A percentile compares a stretch with the other conserved stretches of the same genome.
Conservation (phyloP, 30 jellyfish, hydroid and myxozoan species). For the Pseudorhiza aurosa region DNA sequence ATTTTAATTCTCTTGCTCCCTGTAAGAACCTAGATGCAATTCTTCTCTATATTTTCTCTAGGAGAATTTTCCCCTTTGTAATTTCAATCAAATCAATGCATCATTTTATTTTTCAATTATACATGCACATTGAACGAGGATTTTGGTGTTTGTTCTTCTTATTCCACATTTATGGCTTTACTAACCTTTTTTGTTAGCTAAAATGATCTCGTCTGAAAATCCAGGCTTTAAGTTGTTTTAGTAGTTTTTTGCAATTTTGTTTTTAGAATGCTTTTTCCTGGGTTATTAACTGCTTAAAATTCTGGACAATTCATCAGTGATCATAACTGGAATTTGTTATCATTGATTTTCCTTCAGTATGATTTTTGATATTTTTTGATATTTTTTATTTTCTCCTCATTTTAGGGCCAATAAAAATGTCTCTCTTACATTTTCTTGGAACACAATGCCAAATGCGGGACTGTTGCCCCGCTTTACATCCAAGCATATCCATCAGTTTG, state of each 20-base stretch:
- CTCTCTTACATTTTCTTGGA: conserved; percentile 90
- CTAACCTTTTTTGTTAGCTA: background rate
- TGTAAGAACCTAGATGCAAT: too few relatives aligned
- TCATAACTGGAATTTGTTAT: too few relatives aligned
- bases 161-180: background rate
- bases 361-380: too few relatives aligned
- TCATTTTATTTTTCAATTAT: too few relatives aligned
- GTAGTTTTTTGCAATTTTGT: background rate
- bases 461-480: conserved; percentile 77
- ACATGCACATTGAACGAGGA: too few relatives aligned
- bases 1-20: too few relatives aligned
- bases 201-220: background rate
- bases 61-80: too few relatives aligned
- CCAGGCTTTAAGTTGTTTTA: background rate
- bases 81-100: too few relatives aligned
- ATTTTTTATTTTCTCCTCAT: background rate
- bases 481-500: conserved; percentile 45
- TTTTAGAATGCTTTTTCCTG: background rate
- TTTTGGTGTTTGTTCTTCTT: background rate
- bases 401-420: conserved; percentile 84
- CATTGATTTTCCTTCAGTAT: too few relatives aligned
- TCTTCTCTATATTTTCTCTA: too few relatives aligned
- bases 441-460: conserved; percentile 93
- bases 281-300: too few relatives aligned
- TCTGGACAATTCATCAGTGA: too few relatives aligned